Base-by-base conservation (phyloP, 2,888 invertebrate genomes). In the Eupithecia abbreviata region DNA sequence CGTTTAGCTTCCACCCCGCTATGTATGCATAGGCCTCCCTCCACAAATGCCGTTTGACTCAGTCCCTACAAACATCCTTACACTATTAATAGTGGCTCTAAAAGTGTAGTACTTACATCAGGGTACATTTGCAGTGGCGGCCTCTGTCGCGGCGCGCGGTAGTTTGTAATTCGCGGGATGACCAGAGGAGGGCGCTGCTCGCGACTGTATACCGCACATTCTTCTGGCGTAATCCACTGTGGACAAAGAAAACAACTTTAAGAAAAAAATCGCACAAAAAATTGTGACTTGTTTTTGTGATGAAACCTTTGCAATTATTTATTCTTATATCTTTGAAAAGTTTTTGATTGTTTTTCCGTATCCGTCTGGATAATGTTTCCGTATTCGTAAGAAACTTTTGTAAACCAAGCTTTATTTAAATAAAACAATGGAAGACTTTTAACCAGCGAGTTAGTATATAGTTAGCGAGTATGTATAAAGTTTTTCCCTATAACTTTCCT, bases 211-310 rank as follows among this genome's bases (percentile, higher is more conserved):
- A 92, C 92, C 10, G 91, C 92, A 73, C 94, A 94, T 84, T 95
- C 95, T 82, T 95, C 95, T 2, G 93, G 92, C 0, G 95, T 94
- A 79, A 95, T 95, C 95, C 95, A 95, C 95, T 95, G 91, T 18
- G 13, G 88, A 91, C 87, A 91, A 91, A 69, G 49, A 65, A 75
- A 71, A 2, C 7, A 43, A 51, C 43, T 68, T 55, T 73, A 7
- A 41, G 15, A 73, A 15, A 66, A 65, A 1, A n/a, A 3, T 13
- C 10, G 5, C 12, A 65, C 4, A 65, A 66, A 66, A 66, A 15
- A n/a, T 9, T 5, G 58, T 6, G 10, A 30, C 18, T 7, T 2
- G 10, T 58, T 58, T 18, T 58, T 58, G 18, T 18, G 58, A 58
- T 58, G 55, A 55, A 55, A 58, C 55, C 55, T 51, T 7, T 7